Base-by-base conservation (phyloP, 2,888 invertebrate species). In the Theretra japonica region DNA sequence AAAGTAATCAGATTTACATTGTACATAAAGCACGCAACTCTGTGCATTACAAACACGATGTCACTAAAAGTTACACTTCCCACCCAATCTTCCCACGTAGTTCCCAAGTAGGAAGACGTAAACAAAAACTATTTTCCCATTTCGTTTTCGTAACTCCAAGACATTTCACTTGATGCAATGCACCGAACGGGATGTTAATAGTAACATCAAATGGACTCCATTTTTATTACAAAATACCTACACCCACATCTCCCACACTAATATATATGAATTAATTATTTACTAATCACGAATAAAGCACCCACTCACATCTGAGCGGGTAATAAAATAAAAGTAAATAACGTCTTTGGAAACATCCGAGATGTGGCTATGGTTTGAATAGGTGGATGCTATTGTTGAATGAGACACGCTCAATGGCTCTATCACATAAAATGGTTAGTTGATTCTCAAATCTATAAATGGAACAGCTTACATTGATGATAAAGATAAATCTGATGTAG, bases 211-310 rank as follows among this genome's bases (percentile, higher is more conserved):
- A 85, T 85, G 84, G 87, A 83, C 88, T 85, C 89, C 90, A 86
- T 86, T 89, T 90, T 90, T 91, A 90, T 91, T 91, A 88, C 88
- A 88, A 88, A 90, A 89, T 85, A 83, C 81, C 83, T 74, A 85
- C 89, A 80, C 91, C 90, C 84, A 91, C 90, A 81, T 73, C 75
- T 53, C 74, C 72, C 75, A 72, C 72, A 76, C 79, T 87, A 87
- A 88, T 90, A 87, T 88, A 88, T 83, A 86, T 82, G 85, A 88
- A 87, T 88, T 89, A 90, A 89, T 89, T 86, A 88, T 86, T 83
- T 86, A 89, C 86, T 84, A 82, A 87, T 86, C 81, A 84, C 81
- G 79, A 78, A 80, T 82, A 83, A 78, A 81, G 77, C 83, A 81
- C 86, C 86, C 82, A 87, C 88, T 78, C 70, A 28, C 76, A 76